Conservation (phyloP, 2,113 vertebrate genomes). For the Diadophis punctatus region DNA sequence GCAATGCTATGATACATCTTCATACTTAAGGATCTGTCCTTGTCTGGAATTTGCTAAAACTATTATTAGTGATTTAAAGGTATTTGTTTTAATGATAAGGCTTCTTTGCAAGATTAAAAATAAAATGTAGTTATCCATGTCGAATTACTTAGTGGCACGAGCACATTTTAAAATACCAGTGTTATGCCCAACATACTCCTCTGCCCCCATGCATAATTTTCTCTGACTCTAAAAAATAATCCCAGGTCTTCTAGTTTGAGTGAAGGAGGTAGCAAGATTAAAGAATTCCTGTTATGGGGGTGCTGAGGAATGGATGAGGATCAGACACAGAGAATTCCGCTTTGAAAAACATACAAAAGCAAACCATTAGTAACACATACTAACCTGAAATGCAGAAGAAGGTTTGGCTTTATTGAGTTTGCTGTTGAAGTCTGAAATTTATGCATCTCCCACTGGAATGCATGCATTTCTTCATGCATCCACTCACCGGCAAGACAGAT, state of each 20-base stretch:
- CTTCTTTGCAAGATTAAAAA: neutral
- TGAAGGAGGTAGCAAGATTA: neutral
- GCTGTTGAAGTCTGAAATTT: neutral
- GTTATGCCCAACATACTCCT: neutral
- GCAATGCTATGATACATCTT: neutral
- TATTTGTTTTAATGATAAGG: neutral
- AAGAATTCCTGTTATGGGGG: neutral
- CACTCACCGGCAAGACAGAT: too few relatives aligned
- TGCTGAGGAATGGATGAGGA: neutral
- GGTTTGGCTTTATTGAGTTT: neutral
- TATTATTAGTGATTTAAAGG: neutral
- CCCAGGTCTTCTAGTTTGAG: neutral
- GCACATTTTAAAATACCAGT: neutral
- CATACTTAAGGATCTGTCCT: neutral
- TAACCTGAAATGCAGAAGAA: neutral
- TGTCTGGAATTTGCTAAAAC: neutral
- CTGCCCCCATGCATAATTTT: neutral
- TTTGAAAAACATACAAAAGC: neutral
- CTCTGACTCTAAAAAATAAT: neutral
- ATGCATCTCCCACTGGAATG: neutral
- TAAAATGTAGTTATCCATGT: neutral
- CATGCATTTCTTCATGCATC: neutral
- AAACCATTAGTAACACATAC: neutral
- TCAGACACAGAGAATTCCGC: neutral
- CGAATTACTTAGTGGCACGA: neutral